Evolutionary conservation across 2,797 vertebrate genomes (phyloP).

Genomic region (Scarus forsteni): DNA sequence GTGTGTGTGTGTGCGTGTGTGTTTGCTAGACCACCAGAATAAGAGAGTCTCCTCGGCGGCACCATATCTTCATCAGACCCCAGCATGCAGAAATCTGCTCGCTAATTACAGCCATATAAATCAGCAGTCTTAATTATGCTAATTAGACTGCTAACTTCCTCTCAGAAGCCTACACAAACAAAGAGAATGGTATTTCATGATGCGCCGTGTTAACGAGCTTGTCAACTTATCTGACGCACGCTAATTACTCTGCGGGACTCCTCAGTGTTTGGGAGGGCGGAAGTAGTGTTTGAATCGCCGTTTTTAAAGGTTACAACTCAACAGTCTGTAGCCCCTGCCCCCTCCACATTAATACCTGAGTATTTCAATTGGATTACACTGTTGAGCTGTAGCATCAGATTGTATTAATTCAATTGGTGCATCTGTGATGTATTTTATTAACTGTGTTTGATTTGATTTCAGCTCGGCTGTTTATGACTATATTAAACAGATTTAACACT

Average conservation of each 20-base stretch:
- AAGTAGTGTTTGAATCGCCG: conserved; percentile 10
- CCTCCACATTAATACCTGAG: conserved; percentile 1
- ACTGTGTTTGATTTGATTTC: neutral
- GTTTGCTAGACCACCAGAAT: conserved; percentile 21
- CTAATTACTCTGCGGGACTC: conserved; percentile 77
- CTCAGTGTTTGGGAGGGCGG: conserved; percentile 43
- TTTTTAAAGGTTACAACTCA: conserved; percentile 38
- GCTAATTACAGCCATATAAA: conserved; percentile 82
- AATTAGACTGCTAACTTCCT: conserved; percentile 83
- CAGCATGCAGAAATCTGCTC: conserved; percentile 64
- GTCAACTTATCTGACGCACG: conserved; percentile 82
- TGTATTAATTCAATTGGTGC: neutral
- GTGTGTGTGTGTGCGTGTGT: conserved; percentile 5
- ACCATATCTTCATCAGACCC: conserved; percentile 59
- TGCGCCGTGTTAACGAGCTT: conserved; percentile 81
- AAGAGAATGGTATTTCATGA: conserved; percentile 77
- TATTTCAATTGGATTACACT: conserved; percentile 24
- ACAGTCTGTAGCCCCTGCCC: conserved; percentile 10
- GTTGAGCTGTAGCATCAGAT: conserved; percentile 2
- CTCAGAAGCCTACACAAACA: conserved; percentile 82
- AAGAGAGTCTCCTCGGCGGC: conserved; percentile 37
- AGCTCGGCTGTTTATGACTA: neutral
- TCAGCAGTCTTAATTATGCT: conserved; percentile 84
- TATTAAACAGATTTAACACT: neutral
- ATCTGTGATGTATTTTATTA: neutral